Conservation (phyloP, 2,113 vertebrate genomes). For the Eleginops maclovinus region DNA sequence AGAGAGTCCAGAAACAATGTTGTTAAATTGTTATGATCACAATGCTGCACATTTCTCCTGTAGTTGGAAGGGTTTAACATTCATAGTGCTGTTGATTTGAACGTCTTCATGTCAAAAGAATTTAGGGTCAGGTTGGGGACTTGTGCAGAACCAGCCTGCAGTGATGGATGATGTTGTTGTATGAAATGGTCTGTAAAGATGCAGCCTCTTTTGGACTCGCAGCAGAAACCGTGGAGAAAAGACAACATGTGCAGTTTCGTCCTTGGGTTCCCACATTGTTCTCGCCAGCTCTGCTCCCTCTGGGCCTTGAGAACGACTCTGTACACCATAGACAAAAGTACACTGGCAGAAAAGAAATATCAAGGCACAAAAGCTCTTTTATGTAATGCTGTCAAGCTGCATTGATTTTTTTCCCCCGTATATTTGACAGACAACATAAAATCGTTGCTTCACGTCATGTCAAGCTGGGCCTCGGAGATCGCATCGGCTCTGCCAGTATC, state of each 20-base stretch:
- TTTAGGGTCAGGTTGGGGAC: conserved; percentile 47
- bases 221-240: conserved; percentile 71
- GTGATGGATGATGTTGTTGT: conserved; percentile 85
- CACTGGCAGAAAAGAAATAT: conserved; percentile 72
- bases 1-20: conserved; percentile 46
- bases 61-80: conserved; percentile 30
- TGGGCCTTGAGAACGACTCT: conserved; percentile 62
- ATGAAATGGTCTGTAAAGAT: conserved; percentile 86
- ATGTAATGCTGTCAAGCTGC: conserved; percentile 77
- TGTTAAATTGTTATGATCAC: conserved; percentile 30
- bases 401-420: conserved; percentile 73
- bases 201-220: conserved; percentile 72
- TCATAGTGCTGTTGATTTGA: conserved; percentile 31
- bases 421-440: conserved; percentile 79
- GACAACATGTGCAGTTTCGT: conserved; percentile 78
- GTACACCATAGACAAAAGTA: conserved; percentile 74
- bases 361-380: conserved; percentile 78
- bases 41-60: conserved; percentile 42
- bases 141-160: conserved; percentile 64
- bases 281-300: conserved; percentile 66
- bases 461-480: conserved; percentile 65
- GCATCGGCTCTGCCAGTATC: conserved; percentile 45
- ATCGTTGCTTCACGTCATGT: conserved; percentile 73
- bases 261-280: conserved; percentile 80
- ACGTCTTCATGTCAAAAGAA: conserved; percentile 36